Conservation (phyloP, 2,113 vertebrate genomes). For the Phalacrocorax aristotelis region DNA sequence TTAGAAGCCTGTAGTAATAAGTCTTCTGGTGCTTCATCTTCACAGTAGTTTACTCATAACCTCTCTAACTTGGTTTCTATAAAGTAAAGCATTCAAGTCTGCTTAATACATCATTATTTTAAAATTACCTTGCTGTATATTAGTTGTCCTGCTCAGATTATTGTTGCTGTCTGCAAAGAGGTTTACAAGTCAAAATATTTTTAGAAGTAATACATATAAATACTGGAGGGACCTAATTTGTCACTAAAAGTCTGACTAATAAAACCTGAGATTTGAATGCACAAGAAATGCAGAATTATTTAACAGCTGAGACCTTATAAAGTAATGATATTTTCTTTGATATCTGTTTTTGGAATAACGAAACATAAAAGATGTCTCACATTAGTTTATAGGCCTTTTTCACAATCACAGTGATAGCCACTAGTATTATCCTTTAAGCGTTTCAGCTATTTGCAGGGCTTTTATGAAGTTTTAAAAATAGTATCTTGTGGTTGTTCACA, state of each 20-base stretch:
- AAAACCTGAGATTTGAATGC: not conserved
- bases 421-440: constrained; percentile 26
- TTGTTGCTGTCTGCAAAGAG: not conserved
- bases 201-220: not conserved
- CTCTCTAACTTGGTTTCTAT: not conserved
- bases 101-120: not conserved
- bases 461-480: constrained; percentile 70
- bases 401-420: not conserved
- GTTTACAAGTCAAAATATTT: not conserved
- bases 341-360: not conserved
- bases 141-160: not conserved
- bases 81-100: not conserved
- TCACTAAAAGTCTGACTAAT: not conserved
- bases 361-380: not conserved
- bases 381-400: not conserved
- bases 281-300: not conserved
- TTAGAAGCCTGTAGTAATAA: not conserved
- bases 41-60: not conserved
- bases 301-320: not conserved
- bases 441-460: constrained; percentile 29
- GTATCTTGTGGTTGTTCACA: constrained; percentile 44
- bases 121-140: not conserved
- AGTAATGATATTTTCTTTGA: not conserved
- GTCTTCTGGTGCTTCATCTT: not conserved
- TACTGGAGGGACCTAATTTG: not conserved